A percentile compares a stretch with the other conserved stretches of the same genome.
Evolutionary conservation across 2,888 invertebrate genomes (phyloP).

Genomic region (Lasioglossum figueresi): DNA sequence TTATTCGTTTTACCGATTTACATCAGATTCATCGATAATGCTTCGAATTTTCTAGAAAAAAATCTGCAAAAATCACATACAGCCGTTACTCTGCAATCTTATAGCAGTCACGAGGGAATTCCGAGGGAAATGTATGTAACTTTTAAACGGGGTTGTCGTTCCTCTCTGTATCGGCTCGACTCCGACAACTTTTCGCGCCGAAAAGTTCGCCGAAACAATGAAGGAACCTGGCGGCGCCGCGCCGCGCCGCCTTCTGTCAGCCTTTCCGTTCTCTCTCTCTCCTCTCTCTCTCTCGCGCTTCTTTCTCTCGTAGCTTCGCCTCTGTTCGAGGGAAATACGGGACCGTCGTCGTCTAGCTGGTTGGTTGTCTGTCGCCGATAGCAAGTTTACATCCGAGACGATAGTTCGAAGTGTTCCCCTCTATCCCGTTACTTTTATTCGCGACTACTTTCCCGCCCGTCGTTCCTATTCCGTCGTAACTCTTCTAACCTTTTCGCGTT

Average conservation of each 20-base stretch:
- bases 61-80: neutral
- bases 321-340: neutral
- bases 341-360: constrained; percentile 46
- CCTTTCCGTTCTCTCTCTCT: neutral
- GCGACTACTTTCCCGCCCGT: constrained; percentile 26
- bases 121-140: constrained; percentile 62
- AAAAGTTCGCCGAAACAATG: constrained; percentile 73
- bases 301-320: neutral
- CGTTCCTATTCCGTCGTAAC: constrained; percentile 46
- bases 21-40: neutral
- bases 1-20: neutral
- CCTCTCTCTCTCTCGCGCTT: neutral
- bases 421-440: constrained; percentile 67
- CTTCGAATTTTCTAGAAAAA: neutral
- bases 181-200: constrained; percentile 70
- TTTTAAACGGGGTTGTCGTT: constrained; percentile 67
- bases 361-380: constrained; percentile 69
- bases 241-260: constrained; percentile 14
- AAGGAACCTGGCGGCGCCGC: constrained; percentile 16
- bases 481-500: constrained; percentile 51
- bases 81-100: neutral
- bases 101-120: constrained; percentile 4
- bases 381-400: constrained; percentile 70
- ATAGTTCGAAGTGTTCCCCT: constrained; percentile 64
- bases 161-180: constrained; percentile 47